Evolutionary conservation across 2,113 vertebrate genomes (phyloP).

Genomic region (Pelmatolapia mariae): DNA sequence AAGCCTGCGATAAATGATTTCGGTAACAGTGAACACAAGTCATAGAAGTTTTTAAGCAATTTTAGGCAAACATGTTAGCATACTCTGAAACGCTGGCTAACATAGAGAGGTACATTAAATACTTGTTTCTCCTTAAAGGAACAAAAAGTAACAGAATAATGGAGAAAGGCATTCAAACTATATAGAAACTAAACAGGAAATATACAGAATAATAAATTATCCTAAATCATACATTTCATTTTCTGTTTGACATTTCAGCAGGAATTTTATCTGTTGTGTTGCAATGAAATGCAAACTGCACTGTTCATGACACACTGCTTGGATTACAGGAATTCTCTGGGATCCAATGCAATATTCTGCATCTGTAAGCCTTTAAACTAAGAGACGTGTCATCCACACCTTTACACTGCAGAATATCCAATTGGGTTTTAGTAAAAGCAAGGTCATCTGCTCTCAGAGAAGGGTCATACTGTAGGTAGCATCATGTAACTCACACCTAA

Average conservation of each 20-base stretch:
- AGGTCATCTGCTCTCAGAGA: not conserved
- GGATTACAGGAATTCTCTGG: not conserved
- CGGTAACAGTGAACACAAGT: not conserved
- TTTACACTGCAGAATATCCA: not conserved
- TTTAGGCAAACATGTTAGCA: not conserved
- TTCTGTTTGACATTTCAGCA: not conserved
- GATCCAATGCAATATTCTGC: not conserved
- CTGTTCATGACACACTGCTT: not conserved
- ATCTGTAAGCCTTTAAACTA: not conserved
- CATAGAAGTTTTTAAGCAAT: not conserved
- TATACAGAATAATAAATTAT: not conserved
- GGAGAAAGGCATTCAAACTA: not conserved
- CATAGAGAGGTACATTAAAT: not conserved
- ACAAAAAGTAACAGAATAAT: not conserved
- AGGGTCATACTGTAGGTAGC: not conserved
- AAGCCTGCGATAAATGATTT: not conserved
- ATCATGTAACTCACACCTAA: not conserved
- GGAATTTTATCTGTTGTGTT: not conserved
- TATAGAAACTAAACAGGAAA: not conserved
- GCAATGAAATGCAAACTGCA: not conserved
- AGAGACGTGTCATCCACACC: not conserved
- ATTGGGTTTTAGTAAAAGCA: not conserved
- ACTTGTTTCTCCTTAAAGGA: not conserved
- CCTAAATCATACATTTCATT: not conserved
- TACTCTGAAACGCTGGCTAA: not conserved